A percentile compares a stretch with the other conserved stretches of the same genome.
These are phyloP conservation scores for Lycorma delicatula DNA, from an alignment of 1,140 invertebrate genomes.

Conservation along the genomic window DNA sequence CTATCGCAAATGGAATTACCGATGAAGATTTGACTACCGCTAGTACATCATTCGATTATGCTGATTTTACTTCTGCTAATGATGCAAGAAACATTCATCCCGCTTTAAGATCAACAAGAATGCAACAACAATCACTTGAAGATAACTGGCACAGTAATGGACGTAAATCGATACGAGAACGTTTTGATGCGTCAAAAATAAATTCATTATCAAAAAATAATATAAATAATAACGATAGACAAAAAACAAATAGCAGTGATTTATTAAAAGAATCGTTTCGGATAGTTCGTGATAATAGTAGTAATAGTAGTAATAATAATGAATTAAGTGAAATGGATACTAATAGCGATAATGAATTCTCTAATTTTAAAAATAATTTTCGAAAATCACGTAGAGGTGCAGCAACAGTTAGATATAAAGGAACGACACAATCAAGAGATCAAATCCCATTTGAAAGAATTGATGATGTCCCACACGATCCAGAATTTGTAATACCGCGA, in stretches of 20 bases:
- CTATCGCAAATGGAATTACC: too few relatives aligned
- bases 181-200: neutral
- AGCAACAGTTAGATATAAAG: neutral
- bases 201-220: too few relatives aligned
- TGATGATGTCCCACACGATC: conserved; percentile 32
- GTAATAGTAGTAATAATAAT: too few relatives aligned
- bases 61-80: neutral
- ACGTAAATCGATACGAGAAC: neutral
- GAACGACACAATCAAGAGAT: neutral
- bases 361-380: neutral
- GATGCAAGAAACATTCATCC: too few relatives aligned
- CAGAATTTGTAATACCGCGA: conserved; percentile 69
- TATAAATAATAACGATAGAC: conserved; percentile 1
- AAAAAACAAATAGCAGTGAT: conserved; percentile 16
- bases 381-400: neutral
- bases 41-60: conserved; percentile 9
- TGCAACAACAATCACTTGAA: too few relatives aligned
- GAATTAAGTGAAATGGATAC: too few relatives aligned
- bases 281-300: neutral
- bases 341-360: neutral
- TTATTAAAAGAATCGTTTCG: conserved; percentile 10
- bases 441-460: neutral
- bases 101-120: too few relatives aligned
- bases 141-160: too few relatives aligned
- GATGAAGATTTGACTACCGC: conserved; percentile 5